A percentile compares a stretch with the other conserved stretches of the same genome.
Conservation (phyloP, 2,113 vertebrate species). For the Vimba vimba region DNA sequence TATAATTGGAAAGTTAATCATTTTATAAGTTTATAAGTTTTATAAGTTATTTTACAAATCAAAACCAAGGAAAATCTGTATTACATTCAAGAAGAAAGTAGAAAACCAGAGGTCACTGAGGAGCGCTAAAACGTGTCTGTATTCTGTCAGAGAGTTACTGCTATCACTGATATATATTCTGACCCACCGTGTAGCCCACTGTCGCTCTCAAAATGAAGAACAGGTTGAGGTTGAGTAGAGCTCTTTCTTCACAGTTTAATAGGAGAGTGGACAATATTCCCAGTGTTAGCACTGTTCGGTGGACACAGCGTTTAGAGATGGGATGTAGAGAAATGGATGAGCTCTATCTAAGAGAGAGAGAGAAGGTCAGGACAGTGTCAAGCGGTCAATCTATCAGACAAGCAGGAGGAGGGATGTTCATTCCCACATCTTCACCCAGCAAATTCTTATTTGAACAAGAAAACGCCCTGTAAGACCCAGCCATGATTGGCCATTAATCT, state of each 20-base stretch:
- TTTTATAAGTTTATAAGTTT: too few relatives aligned
- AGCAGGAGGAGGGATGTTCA: constrained; percentile 52
- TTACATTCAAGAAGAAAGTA: constrained; percentile 17
- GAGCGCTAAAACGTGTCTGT: constrained; percentile 66
- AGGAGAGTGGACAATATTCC: constrained; percentile 65
- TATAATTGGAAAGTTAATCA: background rate
- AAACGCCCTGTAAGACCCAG: constrained; percentile 39
- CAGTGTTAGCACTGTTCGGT: constrained; percentile 61
- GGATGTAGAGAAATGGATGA: constrained; percentile 61
- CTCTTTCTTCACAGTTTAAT: constrained; percentile 68
- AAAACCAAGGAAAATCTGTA: background rate
- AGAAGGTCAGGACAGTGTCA: constrained; percentile 65
- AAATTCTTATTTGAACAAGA: constrained; percentile 52
- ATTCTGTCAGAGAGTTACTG: constrained; percentile 44
- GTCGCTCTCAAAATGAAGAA: constrained; percentile 65
- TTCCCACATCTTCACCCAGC: background rate
- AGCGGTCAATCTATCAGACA: constrained; percentile 65
- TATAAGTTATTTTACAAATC: background rate
- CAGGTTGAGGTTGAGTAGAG: constrained; percentile 48
- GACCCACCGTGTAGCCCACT: constrained; percentile 52
- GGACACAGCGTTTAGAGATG: constrained; percentile 61
- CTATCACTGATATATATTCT: constrained; percentile 70
- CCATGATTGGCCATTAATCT: constrained; percentile 45
- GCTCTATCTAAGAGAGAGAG: constrained; percentile 56
- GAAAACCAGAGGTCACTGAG: constrained; percentile 66